Conservation (phyloP, 1,140 invertebrate genomes). For the Drosophila erecta region DNA sequence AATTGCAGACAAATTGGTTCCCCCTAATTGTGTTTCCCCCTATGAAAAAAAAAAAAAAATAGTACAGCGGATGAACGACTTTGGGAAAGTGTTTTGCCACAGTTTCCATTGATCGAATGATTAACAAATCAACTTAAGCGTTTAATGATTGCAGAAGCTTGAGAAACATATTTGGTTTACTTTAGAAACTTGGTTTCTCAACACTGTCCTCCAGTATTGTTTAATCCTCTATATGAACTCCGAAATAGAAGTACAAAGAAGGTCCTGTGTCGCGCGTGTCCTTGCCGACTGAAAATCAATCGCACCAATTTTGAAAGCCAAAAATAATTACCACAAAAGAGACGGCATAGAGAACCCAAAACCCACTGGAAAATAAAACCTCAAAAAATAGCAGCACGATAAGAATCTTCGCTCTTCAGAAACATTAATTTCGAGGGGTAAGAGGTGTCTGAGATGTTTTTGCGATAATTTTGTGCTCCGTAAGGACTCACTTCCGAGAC, state of each 20-base stretch:
- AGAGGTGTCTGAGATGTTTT: slow-evolving; percentile 42
- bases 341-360: slow-evolving; percentile 2
- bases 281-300: slow-evolving; percentile 52
- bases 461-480: slow-evolving; percentile 37
- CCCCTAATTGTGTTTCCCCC: slow-evolving; percentile 41
- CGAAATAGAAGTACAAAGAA: no score
- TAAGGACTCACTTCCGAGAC: slow-evolving; percentile 60
- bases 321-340: slow-evolving; percentile 19
- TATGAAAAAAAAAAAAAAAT: neutral
- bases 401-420: slow-evolving; percentile 15
- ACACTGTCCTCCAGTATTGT: neutral
- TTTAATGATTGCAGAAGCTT: neutral
- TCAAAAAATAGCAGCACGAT: slow-evolving; percentile 35
- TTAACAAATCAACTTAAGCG: slow-evolving; percentile 4
- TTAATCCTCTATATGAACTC: neutral
- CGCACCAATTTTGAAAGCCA: slow-evolving; percentile 52
- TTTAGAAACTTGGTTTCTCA: neutral
- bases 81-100: slow-evolving; percentile 5
- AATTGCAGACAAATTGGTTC: slow-evolving; percentile 70
- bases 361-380: slow-evolving; percentile 1
- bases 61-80: slow-evolving; percentile 4
- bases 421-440: neutral
- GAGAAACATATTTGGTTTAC: neutral
- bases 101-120: slow-evolving; percentile 8
- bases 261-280: slow-evolving; percentile 25